Percentiles rank a stretch among this genome's conserved stretches.
phyloP scores from a whole-genome alignment of 1,140 invertebrate genomes.

The Plodia interpunctella region DNA sequence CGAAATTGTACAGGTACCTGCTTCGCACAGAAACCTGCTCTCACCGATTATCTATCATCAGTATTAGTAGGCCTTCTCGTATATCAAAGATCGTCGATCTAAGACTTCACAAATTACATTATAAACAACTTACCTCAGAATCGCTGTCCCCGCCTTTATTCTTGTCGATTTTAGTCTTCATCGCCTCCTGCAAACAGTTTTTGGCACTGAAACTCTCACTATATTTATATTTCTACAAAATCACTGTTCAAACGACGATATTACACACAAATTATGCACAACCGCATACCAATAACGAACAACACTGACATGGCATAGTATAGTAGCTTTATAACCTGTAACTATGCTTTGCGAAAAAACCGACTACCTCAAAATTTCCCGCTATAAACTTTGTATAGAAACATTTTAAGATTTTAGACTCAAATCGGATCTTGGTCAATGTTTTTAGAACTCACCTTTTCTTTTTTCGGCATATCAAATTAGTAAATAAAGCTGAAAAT shows the following conservation, averaged over 20 bases:
- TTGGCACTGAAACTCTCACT: slow-evolving; percentile 59
- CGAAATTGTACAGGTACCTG: neutral
- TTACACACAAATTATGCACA: slow-evolving; percentile 64
- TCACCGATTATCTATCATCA: neutral
- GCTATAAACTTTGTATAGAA: slow-evolving; percentile 14
- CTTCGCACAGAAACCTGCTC: slow-evolving; percentile 15
- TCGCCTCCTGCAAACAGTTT: slow-evolving; percentile 56
- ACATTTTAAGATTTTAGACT: slow-evolving; percentile 8
- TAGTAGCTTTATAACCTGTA: slow-evolving; percentile 35
- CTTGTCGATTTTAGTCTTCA: slow-evolving; percentile 73
- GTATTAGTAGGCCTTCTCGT: neutral
- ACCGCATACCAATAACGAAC: slow-evolving; percentile 64
- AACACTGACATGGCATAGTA: slow-evolving; percentile 64
- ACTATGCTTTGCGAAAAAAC: slow-evolving; percentile 47
- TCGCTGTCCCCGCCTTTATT: slow-evolving; percentile 63
- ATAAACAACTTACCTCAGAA: slow-evolving; percentile 61
- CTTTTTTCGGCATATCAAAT: slow-evolving; percentile 53
- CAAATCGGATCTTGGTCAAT: slow-evolving; percentile 16
- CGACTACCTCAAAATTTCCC: slow-evolving; percentile 37
- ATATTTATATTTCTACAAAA: slow-evolving; percentile 42
- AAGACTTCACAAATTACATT: slow-evolving; percentile 13
- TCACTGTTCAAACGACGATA: slow-evolving; percentile 51
- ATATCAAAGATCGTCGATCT: slow-evolving; percentile 7
- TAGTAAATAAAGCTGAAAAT: slow-evolving; percentile 55
- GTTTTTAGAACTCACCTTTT: slow-evolving; percentile 47